These are phyloP conservation scores for Athrips mouffetella DNA, from an alignment of 2,888 invertebrate species.

Conservation along the genomic window DNA sequence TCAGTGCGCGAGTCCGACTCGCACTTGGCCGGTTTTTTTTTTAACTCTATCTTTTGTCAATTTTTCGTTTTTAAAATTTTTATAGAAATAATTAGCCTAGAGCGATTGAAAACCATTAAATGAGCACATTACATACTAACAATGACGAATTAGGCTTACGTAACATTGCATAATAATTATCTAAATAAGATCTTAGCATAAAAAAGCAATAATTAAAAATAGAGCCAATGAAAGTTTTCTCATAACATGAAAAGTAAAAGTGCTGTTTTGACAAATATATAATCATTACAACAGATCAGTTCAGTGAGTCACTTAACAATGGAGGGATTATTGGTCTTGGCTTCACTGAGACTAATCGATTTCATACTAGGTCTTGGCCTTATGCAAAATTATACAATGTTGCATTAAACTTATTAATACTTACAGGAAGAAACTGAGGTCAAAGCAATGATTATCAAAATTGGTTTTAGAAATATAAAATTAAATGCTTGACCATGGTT, in stretches of 20 bases:
- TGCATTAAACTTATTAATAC: background rate
- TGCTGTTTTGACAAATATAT: conserved; percentile 12
- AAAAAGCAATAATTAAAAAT: conserved; percentile 24
- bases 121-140: background rate
- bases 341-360: conserved; percentile 8
- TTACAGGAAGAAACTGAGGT: conserved; percentile 1
- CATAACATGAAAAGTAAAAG: conserved; percentile 8
- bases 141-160: conserved; percentile 6
- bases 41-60: too few species aligned
- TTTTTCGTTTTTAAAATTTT: too few species aligned
- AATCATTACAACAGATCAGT: background rate
- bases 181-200: conserved; percentile 20
- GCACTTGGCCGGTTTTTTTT: too few species aligned
- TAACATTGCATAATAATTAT: conserved; percentile 4
- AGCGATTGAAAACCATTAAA: conserved; percentile 5
- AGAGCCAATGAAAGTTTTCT: conserved; percentile 1
- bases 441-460: too few species aligned
- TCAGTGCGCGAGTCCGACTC: too few species aligned
- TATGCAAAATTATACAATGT: conserved; percentile 3
- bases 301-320: conserved; percentile 5
- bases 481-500: too few species aligned
- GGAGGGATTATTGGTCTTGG: conserved; percentile 2
- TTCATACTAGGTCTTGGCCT: conserved; percentile 7
- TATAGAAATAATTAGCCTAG: too few species aligned
- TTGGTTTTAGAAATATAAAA: too few species aligned